These are phyloP conservation scores for Papilio elwesi DNA, from an alignment of 2,888 invertebrate species.

Conservation along the genomic window DNA sequence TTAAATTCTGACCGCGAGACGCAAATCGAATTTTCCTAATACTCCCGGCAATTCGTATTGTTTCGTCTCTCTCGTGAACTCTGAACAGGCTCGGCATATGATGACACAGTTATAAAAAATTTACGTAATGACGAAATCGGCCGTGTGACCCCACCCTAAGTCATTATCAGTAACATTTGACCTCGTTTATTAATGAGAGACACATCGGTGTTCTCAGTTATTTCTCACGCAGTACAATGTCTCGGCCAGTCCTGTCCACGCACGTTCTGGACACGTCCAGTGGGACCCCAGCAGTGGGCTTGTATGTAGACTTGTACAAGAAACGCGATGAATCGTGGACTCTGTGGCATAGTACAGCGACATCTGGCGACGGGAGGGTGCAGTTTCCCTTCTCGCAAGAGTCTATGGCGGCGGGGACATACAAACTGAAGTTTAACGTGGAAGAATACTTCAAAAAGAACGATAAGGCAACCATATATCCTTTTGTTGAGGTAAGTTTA, in stretches of 20 bases:
- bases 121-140: not conserved
- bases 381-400: constrained; percentile 85
- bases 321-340: constrained; percentile 87
- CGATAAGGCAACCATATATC: constrained; percentile 87
- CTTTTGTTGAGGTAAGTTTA: constrained; percentile 87
- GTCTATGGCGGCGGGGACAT: constrained; percentile 87
- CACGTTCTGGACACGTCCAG: constrained; percentile 89
- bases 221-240: constrained; percentile 53
- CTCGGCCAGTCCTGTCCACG: constrained; percentile 87
- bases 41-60: no score
- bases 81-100: not conserved
- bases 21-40: no score
- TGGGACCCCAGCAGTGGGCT: constrained; percentile 86
- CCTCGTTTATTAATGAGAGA: constrained; percentile 28
- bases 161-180: constrained; percentile 38
- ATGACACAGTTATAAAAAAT: not conserved
- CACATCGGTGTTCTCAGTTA: constrained; percentile 26
- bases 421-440: constrained; percentile 90
- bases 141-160: constrained; percentile 25
- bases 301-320: constrained; percentile 88
- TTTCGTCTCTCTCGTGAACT: not conserved
- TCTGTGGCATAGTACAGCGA: constrained; percentile 85
- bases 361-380: constrained; percentile 87
- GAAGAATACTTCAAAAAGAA: constrained; percentile 87
- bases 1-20: no score